Percentiles rank a stretch among this genome's conserved stretches.
phyloP scores from a whole-genome alignment of 2,113 vertebrate species.

The Aegypius monachus region DNA sequence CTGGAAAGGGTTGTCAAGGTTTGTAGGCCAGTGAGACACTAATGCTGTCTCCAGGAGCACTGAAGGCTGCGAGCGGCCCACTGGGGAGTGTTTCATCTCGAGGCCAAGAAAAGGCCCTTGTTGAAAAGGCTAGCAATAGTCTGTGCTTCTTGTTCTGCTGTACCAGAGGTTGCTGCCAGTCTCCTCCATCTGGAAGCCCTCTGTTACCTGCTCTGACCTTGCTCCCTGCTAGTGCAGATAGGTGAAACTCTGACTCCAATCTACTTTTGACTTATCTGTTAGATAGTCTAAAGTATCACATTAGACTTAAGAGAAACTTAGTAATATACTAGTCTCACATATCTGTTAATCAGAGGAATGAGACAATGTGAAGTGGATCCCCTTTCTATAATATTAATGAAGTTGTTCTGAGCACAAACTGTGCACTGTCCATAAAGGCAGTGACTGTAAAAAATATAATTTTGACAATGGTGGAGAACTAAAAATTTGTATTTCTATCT shows the following conservation, averaged over 20 bases:
- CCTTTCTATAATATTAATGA: background rate
- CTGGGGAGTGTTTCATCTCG: fast-evolving
- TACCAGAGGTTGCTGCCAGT: background rate
- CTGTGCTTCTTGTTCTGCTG: background rate
- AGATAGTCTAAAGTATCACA: background rate
- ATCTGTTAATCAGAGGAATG: background rate
- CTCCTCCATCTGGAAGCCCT: background rate
- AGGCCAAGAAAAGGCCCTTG: background rate
- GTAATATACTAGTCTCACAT: background rate
- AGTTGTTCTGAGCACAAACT: background rate
- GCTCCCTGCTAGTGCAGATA: background rate
- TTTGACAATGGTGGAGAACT: background rate
- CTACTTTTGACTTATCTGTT: background rate
- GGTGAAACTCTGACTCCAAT: background rate
- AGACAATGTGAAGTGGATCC: background rate
- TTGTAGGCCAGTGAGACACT: background rate
- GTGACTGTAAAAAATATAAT: background rate
- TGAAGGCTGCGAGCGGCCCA: background rate
- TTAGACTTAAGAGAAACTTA: background rate
- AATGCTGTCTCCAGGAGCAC: background rate
- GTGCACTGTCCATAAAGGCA: background rate
- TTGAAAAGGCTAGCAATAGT: background rate
- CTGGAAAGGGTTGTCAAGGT: background rate
- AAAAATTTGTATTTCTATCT: background rate
- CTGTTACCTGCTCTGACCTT: background rate